A percentile compares a stretch with the other conserved stretches of the same genome.
These are phyloP conservation scores for Platyrinchus mystaceus DNA, from an alignment of 2,797 vertebrate species.

Conservation along the genomic window DNA sequence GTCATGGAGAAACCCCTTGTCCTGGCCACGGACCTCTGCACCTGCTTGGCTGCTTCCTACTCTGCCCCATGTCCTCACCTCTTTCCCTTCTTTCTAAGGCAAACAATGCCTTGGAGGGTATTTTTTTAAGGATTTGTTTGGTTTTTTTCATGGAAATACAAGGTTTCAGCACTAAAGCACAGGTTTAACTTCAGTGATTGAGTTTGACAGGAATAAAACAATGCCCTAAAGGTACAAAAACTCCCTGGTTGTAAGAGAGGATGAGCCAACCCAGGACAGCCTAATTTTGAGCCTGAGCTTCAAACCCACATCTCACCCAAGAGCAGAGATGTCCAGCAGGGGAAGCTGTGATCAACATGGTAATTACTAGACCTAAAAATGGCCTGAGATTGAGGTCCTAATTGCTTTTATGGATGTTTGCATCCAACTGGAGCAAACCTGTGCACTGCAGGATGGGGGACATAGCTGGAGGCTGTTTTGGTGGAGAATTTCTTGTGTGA, in stretches of 20 bases:
- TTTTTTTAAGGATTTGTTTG: neutral
- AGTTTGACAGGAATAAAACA: neutral
- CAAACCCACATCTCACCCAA: neutral
- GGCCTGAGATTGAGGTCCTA: fast-evolving
- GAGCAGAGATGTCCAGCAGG: neutral
- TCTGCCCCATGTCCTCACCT: neutral
- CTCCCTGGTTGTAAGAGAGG: neutral
- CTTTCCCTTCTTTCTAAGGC: neutral
- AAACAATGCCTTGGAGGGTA: neutral
- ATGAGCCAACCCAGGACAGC: neutral
- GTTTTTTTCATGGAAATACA: neutral
- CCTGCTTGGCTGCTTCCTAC: neutral
- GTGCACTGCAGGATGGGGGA: fast-evolving
- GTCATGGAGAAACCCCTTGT: neutral
- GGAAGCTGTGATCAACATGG: fast-evolving
- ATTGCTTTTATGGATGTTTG: neutral
- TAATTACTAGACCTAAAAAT: neutral
- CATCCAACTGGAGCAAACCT: neutral
- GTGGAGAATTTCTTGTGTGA: neutral
- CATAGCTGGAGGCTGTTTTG: neutral
- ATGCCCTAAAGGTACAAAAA: neutral
- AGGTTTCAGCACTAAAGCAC: neutral
- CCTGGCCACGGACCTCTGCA: neutral
- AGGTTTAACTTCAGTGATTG: neutral
- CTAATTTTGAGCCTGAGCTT: neutral